These are phyloP conservation scores for Tyrophagus putrescentiae DNA, from an alignment of 1,140 invertebrate species.

Conservation along the genomic window DNA sequence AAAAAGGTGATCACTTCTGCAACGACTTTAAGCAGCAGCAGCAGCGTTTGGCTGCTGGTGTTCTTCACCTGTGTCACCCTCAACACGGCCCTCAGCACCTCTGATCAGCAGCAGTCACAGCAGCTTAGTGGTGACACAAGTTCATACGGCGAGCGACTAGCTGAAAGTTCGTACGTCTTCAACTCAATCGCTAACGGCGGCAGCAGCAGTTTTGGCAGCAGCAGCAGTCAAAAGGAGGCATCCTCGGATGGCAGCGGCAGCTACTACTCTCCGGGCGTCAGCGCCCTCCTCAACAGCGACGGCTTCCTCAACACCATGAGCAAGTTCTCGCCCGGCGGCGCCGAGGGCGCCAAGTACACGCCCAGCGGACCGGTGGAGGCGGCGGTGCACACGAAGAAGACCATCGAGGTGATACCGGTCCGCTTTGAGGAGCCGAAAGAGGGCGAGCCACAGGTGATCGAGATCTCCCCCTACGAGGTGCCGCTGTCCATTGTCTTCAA, in stretches of 20 bases:
- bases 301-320: slow-evolving; percentile 5
- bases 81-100: no score
- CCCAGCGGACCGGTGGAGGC: slow-evolving; percentile 5
- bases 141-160: slow-evolving; percentile 14
- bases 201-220: not conserved
- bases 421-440: slow-evolving; percentile 13
- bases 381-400: slow-evolving; percentile 11
- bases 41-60: no score
- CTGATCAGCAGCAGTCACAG: no score
- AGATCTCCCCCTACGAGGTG: slow-evolving; percentile 13
- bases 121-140: no score
- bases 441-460: slow-evolving; percentile 17
- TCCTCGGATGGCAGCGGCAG: not conserved
- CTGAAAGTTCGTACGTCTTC: slow-evolving; percentile 1
- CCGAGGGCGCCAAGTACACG: not conserved
- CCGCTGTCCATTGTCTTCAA: slow-evolving; percentile 12
- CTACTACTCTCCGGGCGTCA: slow-evolving; percentile 1
- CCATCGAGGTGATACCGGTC: slow-evolving; percentile 16
- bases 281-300: slow-evolving; percentile 9
- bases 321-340: not conserved
- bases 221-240: not conserved
- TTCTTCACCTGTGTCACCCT: no score
- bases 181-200: not conserved
- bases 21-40: no score
- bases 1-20: no score